Evolutionary conservation across 2,797 vertebrate genomes (phyloP).

Genomic region (Sebastes cheni): DNA sequence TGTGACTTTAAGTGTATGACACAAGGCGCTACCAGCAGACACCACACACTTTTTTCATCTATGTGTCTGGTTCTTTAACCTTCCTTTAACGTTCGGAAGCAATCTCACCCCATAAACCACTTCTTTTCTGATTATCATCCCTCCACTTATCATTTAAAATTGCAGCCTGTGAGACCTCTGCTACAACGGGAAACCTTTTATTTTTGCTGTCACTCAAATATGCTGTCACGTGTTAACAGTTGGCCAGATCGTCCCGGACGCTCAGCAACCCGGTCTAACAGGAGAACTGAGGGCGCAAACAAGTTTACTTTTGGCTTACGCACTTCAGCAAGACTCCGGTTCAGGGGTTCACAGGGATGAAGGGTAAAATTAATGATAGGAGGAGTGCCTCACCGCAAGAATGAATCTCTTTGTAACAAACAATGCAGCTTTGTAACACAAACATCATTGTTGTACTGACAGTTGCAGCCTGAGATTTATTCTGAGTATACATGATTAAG

Average conservation of each 20-base stretch:
- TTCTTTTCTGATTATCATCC: slow-evolving; percentile 7
- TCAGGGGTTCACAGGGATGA: slow-evolving; percentile 24
- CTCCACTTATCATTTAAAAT: slow-evolving; percentile 19
- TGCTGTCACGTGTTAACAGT: slow-evolving; percentile 31
- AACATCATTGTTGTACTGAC: neutral
- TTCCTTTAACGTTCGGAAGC: neutral
- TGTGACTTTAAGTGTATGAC: neutral
- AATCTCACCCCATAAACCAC: slow-evolving; percentile 1
- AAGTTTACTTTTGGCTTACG: slow-evolving; percentile 50
- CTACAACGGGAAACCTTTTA: slow-evolving; percentile 11
- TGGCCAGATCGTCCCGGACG: slow-evolving; percentile 1
- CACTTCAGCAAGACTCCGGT: slow-evolving; percentile 6
- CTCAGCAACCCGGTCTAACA: slow-evolving; percentile 52
- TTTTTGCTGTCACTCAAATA: slow-evolving; percentile 52
- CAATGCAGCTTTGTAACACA: slow-evolving; percentile 4
- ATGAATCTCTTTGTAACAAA: slow-evolving; percentile 1
- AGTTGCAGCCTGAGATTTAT: neutral
- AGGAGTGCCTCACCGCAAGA: neutral
- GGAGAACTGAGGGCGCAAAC: slow-evolving; percentile 39
- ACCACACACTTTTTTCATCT: neutral
- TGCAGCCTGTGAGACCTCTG: slow-evolving; percentile 2
- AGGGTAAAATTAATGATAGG: slow-evolving; percentile 16
- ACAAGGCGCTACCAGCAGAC: neutral
- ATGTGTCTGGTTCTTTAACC: neutral
- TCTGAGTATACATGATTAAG: neutral